Conservation (phyloP, 2,888 invertebrate species). For the Acronicta alni region DNA sequence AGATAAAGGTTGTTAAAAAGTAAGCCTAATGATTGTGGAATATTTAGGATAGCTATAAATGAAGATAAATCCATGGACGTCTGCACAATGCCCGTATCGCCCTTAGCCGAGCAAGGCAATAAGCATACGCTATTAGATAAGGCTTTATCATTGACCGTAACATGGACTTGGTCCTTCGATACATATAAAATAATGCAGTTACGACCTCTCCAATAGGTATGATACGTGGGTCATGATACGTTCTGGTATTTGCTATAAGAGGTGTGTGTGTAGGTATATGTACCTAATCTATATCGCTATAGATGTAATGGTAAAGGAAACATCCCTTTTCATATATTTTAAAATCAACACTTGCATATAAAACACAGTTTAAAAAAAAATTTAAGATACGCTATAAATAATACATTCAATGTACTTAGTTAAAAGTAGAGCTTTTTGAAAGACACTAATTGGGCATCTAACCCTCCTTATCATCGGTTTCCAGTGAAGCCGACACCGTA, state of each 20-base stretch:
- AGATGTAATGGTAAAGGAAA: too few relatives aligned
- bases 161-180: neutral
- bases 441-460: slow-evolving; percentile 31
- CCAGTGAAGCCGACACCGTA: slow-evolving; percentile 39
- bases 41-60: neutral
- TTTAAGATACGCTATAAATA: too few relatives aligned
- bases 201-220: too few relatives aligned
- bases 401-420: too few relatives aligned
- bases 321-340: too few relatives aligned
- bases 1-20: slow-evolving; percentile 23
- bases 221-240: too few relatives aligned
- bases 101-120: neutral
- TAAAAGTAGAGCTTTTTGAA: slow-evolving; percentile 7
- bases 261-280: too few relatives aligned
- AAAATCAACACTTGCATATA: too few relatives aligned
- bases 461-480: slow-evolving; percentile 36
- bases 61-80: neutral
- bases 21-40: slow-evolving; percentile 5
- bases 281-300: too few relatives aligned
- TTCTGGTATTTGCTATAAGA: too few relatives aligned
- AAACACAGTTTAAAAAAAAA: too few relatives aligned
- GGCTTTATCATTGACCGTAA: neutral
- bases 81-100: neutral
- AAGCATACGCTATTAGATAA: neutral
- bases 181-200: neutral